Conservation (phyloP, 2,113 vertebrate species). For the Eulacestoma nigropectus region DNA sequence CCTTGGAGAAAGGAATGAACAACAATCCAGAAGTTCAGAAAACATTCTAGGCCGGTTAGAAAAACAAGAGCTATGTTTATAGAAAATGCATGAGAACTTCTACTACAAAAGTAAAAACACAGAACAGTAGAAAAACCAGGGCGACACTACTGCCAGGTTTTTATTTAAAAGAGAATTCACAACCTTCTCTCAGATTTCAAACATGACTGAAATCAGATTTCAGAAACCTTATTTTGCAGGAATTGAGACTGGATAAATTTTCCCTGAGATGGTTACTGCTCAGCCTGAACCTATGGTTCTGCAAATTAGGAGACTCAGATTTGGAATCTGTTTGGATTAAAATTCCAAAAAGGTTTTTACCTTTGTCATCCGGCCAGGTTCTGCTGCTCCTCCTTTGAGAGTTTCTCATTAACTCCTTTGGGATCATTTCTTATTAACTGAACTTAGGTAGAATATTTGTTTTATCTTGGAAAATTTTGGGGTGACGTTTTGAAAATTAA, state of each 20-base stretch:
- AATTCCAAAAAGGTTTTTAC: not conserved
- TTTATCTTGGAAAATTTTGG: not conserved
- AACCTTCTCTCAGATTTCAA: not conserved
- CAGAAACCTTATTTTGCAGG: not conserved
- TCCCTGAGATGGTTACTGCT: not conserved
- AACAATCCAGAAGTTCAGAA: too few species aligned
- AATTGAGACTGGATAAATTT: not conserved
- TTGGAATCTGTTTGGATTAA: not conserved
- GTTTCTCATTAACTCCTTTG: not conserved
- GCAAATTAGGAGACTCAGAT: not conserved
- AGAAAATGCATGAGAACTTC: too few species aligned
- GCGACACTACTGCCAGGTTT: not conserved
- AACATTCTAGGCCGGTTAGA: too few species aligned
- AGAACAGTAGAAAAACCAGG: too few species aligned
- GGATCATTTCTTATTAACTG: not conserved
- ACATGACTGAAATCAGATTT: not conserved
- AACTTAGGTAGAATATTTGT: not conserved
- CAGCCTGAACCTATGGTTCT: not conserved
- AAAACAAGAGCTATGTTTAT: too few species aligned
- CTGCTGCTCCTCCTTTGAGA: not conserved
- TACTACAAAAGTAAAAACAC: too few species aligned
- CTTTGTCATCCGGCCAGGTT: not conserved
- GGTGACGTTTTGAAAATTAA: not conserved
- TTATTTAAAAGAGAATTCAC: not conserved
- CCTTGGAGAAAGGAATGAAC: too few species aligned